Evolutionary conservation across 53 echinoderm and acorn worm genomes (phyloP).

Genomic region (Antedon mediterranea): DNA sequence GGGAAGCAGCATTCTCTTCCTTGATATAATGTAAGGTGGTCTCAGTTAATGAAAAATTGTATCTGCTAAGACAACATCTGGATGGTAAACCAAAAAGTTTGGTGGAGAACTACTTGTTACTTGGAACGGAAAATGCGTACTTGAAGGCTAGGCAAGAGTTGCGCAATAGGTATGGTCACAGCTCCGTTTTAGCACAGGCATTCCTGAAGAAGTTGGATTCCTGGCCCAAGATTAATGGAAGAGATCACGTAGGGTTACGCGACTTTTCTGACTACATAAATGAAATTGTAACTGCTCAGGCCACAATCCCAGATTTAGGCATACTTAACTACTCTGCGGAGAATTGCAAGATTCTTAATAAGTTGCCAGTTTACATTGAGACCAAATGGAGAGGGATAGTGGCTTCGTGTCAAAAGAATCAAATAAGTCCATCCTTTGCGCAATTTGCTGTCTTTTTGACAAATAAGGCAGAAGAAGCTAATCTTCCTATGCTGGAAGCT

Average conservation of each 20-base stretch:
- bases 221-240: constrained; percentile 2
- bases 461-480: not conserved
- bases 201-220: constrained; percentile 8
- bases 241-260: constrained; percentile 28
- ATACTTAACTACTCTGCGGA: constrained; percentile 32
- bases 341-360: constrained; percentile 25
- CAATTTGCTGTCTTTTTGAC: not conserved
- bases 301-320: constrained; percentile 10
- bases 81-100: too few relatives aligned
- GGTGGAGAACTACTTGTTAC: constrained; percentile 8
- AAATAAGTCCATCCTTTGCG: not conserved
- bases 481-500: not conserved
- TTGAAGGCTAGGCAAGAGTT: constrained; percentile 6
- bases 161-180: constrained; percentile 20
- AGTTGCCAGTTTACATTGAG: constrained; percentile 23
- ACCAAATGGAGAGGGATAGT: not conserved
- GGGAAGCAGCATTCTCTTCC: too few relatives aligned
- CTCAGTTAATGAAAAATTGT: too few relatives aligned
- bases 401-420: not conserved
- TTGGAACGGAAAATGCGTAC: constrained; percentile 12
- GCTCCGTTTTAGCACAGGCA: constrained; percentile 9
- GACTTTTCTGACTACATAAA: constrained; percentile 31
- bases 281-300: constrained; percentile 7
- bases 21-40: too few relatives aligned
- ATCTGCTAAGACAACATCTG: too few relatives aligned